Base-by-base conservation (phyloP, 2,797 vertebrate species). In the Cryptoprocta ferox region DNA sequence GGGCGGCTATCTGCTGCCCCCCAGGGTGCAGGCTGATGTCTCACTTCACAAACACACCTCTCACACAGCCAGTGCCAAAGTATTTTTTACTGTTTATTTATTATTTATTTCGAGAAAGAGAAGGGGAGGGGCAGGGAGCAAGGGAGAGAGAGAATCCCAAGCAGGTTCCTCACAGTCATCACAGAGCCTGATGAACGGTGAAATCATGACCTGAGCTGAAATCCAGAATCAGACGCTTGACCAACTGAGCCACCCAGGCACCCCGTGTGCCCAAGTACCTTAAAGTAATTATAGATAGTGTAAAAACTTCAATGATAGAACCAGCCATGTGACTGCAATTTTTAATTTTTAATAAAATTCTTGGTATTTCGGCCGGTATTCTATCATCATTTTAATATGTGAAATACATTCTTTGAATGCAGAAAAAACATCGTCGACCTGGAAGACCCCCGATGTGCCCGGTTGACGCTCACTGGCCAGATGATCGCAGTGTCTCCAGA, bases 391-490 rank as follows among this genome's bases (percentile, higher is more conserved):
- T 95, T 91, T 94, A 59, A 97, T 39, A 93, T 12, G 48, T 68
- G 2, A 95, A 66, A 81, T 19, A 88, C 98, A 71, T 98, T 96
- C 65, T 98, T 97, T 97, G 12, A 96, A 86, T 97, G 42, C 97
- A 99, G 99, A 97, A 99, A 99, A 97, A 98, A 98, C 2, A 83
- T 98, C 8, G 97, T 99, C 11, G 99, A 99, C 97, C 99, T 99
- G 0, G 99, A 99, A 91, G 99, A 99, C 97, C 99, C 99, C 13
- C 99, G 99, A 97, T 99, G 99, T 56, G 96, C 99, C 97, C 98
- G 99, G 94, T 98, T 99, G 95, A 99, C 99, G 2, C 98, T 99
- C 59, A 99, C 86, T 5, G 99, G 99, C 96, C 99, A 98, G 98
- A 99, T 99, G 99, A 98, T 99, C 82, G 97, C 97, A 0, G 99